Percentiles rank a stretch among this genome's conserved stretches.
phyloP scores from a whole-genome alignment of 2,888 invertebrate genomes.

The Xestia xanthographa region DNA sequence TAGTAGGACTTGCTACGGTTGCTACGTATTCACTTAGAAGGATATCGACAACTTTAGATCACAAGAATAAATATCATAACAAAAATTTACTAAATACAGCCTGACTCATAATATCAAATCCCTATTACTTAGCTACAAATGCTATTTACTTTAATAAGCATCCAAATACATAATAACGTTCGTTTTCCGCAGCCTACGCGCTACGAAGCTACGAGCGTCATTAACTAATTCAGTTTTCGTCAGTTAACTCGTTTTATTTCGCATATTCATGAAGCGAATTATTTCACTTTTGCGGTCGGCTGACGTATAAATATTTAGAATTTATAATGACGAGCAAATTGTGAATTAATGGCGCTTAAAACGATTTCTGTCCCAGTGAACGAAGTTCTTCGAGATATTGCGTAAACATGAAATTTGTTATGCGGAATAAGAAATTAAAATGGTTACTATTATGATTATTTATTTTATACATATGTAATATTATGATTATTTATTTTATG shows the following conservation, averaged over 20 bases:
- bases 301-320: constrained; percentile 52
- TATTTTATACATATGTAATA: background rate
- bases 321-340: constrained; percentile 53
- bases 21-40: background rate
- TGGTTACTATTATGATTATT: background rate
- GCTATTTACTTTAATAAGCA: constrained; percentile 24
- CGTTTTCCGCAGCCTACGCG: constrained; percentile 20
- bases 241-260: constrained; percentile 32
- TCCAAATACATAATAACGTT: constrained; percentile 22
- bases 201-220: constrained; percentile 20
- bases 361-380: constrained; percentile 27
- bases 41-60: background rate
- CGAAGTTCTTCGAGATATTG: constrained; percentile 4
- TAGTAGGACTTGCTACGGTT: background rate
- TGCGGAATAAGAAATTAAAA: background rate
- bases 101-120: background rate
- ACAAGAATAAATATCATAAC: background rate
- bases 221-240: constrained; percentile 55
- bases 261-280: constrained; percentile 62
- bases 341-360: constrained; percentile 41
- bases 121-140: background rate
- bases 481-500: background rate
- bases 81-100: background rate
- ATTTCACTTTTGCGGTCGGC: constrained; percentile 56
- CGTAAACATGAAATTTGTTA: constrained; percentile 10